These are phyloP conservation scores for Heliconius hortense DNA, from an alignment of 2,888 invertebrate species.

Conservation along the genomic window DNA sequence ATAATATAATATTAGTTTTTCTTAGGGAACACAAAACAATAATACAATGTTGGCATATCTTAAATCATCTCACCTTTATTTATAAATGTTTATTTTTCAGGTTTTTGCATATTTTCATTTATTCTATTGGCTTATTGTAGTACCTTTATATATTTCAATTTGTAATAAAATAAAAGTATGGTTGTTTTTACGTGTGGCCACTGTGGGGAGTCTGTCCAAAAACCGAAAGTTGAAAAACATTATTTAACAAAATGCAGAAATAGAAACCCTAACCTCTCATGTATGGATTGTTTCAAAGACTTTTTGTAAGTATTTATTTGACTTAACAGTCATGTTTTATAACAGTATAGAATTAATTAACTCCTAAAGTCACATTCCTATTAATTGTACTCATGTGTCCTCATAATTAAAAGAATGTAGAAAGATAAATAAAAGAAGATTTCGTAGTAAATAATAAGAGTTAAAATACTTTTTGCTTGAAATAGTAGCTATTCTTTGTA, in stretches of 20 bases:
- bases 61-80: conserved; percentile 7
- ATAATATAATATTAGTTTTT: too few species aligned
- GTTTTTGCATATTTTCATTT: neutral
- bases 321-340: neutral
- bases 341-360: neutral
- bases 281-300: conserved; percentile 96
- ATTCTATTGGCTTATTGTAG: neutral
- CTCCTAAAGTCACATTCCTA: too few species aligned
- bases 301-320: conserved; percentile 84
- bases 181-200: conserved; percentile 96
- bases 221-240: conserved; percentile 95
- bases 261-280: conserved; percentile 87
- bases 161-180: conserved; percentile 80
- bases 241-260: conserved; percentile 87
- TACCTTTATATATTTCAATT: neutral
- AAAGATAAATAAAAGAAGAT: neutral
- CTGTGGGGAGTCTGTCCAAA: conserved; percentile 95
- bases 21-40: neutral
- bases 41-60: neutral
- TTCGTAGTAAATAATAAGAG: too few species aligned
- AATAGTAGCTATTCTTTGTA: neutral
- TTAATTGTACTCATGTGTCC: too few species aligned
- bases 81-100: conserved; percentile 15
- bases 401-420: neutral
- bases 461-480: neutral